A percentile compares a stretch with the other conserved stretches of the same genome.
phyloP scores from a whole-genome alignment of 2,888 invertebrate species.

The Acleris literana region DNA sequence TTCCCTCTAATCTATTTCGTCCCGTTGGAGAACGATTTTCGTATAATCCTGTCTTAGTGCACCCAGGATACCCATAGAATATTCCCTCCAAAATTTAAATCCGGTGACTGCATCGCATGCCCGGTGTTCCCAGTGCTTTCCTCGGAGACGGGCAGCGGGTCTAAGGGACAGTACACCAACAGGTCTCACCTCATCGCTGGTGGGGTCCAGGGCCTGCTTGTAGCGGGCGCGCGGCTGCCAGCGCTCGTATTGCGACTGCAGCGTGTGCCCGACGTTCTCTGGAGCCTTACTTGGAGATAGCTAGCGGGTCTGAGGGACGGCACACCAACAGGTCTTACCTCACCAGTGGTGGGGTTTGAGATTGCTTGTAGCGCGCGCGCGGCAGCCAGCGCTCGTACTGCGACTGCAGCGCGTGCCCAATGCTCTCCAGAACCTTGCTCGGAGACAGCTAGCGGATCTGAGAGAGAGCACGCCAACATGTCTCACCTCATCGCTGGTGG shows the following conservation, averaged over 20 bases:
- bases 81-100: too few relatives aligned
- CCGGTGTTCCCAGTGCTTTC: slow-evolving; percentile 85
- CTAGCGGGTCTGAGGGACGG: slow-evolving; percentile 87
- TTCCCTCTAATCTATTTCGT: too few relatives aligned
- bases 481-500: slow-evolving; percentile 94
- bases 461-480: too few relatives aligned
- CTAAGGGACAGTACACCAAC: too few relatives aligned
- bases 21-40: too few relatives aligned
- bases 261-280: slow-evolving; percentile 94
- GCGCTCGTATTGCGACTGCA: slow-evolving; percentile 98
- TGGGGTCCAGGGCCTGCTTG: slow-evolving; percentile 98
- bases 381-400: slow-evolving; percentile 99
- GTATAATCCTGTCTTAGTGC: too few relatives aligned
- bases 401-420: slow-evolving; percentile 61
- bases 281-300: slow-evolving; percentile 95
- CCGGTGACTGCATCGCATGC: slow-evolving; percentile 94
- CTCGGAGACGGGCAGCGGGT: slow-evolving; percentile 59
- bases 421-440: slow-evolving; percentile 44
- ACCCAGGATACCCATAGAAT: too few relatives aligned
- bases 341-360: slow-evolving; percentile 98
- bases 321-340: slow-evolving; percentile 67
- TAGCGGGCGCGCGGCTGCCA: slow-evolving; percentile 99
- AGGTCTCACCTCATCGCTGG: slow-evolving; percentile 91
- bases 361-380: slow-evolving; percentile 97
- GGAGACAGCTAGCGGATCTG: slow-evolving; percentile 59